Evolutionary conservation across 2,888 invertebrate species (phyloP), one percentile per base, ranked within the genome.

Genomic region (Hartigia nigra): DNA sequence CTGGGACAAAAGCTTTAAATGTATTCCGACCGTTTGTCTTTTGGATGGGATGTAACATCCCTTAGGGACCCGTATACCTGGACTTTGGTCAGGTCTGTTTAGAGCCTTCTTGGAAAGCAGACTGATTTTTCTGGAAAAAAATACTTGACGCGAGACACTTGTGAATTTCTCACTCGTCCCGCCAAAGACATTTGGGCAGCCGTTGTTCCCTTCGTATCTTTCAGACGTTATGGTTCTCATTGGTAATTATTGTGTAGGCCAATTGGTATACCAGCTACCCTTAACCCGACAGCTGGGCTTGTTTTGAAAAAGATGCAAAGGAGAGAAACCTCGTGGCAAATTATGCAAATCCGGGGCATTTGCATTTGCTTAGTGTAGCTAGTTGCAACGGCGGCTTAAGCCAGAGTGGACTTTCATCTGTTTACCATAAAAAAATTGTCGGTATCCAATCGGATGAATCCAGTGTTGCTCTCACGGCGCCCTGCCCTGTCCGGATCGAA

Each of bases 291-390:
- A 55, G 23, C 55, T 55, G 55, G 23, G 55, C 55, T 23, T 55
- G 55, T 23, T 55, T 55, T 55, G 31, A 72, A 72, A 72, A 75
- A 81, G 77, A 81, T 82, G 83, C 82, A 81, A 81, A 84, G 9
- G 81, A 80, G 86, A 87, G 86, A 88, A 87, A 86, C 84, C 86
- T 86, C 80, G 78, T 78, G 80, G 84, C 82, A 81, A 87, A 89
- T 89, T 89, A 89, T 89, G 87, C 86, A 87, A 86, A 89, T 88
- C 81, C 76, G 37, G 76, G 77, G 75, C 79, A 87, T 88, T 88
- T 87, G 84, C 87, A 88, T 87, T 85, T 82, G 83, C 85, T 88
- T 86, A 83, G 87, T 84, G 87, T 87, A 83, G 83, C 82, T 79
- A 77, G 79, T 78, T 80, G 75, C 76, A 78, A 70, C 80, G 75